These are phyloP conservation scores for Halyomorpha halys DNA, from an alignment of 1,140 invertebrate genomes.

Conservation along the genomic window DNA sequence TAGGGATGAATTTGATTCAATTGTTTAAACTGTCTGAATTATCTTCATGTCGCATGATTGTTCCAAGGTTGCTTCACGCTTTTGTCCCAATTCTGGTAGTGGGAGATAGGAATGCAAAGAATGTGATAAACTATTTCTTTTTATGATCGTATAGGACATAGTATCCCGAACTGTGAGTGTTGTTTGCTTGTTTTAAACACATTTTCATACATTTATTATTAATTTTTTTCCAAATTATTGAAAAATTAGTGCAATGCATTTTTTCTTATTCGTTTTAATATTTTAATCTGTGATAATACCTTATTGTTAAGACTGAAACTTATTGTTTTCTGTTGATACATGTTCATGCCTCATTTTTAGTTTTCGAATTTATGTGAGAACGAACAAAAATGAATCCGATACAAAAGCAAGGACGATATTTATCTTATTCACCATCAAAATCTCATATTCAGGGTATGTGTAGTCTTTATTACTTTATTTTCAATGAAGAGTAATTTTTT, in stretches of 20 bases:
- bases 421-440: constrained; percentile 28
- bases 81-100: constrained; percentile 17
- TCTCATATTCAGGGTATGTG: constrained; percentile 26
- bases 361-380: constrained; percentile 4
- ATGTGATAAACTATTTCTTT: constrained; percentile 18
- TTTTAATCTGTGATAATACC: too few species aligned
- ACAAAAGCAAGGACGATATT: constrained; percentile 27
- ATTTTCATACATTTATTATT: not conserved
- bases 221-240: too few species aligned
- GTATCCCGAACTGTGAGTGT: not conserved
- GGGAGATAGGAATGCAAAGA: constrained; percentile 23
- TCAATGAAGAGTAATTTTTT: too few species aligned
- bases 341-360: too few species aligned
- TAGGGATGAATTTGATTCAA: not conserved
- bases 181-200: not conserved
- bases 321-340: too few species aligned
- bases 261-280: too few species aligned
- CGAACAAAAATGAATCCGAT: constrained; percentile 26
- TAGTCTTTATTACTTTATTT: not conserved
- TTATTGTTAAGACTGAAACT: too few species aligned
- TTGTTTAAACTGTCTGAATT: constrained; percentile 1
- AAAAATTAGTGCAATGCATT: too few species aligned
- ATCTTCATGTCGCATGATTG: constrained; percentile 7
- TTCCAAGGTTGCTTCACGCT: constrained; percentile 16
- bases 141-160: constrained; percentile 18